Evolutionary conservation across 2,888 invertebrate genomes (phyloP), one percentile per base, ranked within the genome.

Genomic region (Blastobasis adustella): DNA sequence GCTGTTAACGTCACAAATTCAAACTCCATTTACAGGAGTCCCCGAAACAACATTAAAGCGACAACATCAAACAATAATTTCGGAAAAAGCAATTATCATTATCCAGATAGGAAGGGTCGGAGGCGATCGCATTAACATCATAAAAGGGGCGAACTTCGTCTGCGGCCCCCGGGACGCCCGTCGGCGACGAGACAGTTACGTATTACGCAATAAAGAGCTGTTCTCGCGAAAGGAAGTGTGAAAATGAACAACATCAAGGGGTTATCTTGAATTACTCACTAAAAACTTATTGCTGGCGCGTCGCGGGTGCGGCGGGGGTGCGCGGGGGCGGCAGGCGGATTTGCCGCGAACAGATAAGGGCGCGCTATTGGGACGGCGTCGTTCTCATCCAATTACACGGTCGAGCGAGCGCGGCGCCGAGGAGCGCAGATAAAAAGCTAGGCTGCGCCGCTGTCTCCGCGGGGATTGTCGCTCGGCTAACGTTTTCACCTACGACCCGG

Each of bases 361-460:
- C 82, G 74, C 82, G 84, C 83, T 87, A 86, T 86, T 84, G 87
- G 88, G 85, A 86, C 84, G 84, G 84, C 86, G 82, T 77, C 86
- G 82, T 85, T 89, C 89, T 87, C 87, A 86, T 88, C 88, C 86
- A 86, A 87, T 86, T 86, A 87, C 88, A 89, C 89, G 89, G 89
- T 85, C 82, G 89, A 87, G 82, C 78, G 84, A 75, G 70, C 80
- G 43, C 37, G 69, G 68, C 84, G 71, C 71, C 80, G 85, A 79
- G 83, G 79, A 81, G 73, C 74, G 73, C 71, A 81, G 82, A 86
- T 86, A 87, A 87, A 86, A 86, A 84, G 78, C 76, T 71, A 68
- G 71, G 76, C 76, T 76, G 76, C 77, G 76, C 71, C 71, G 69
- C 79, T 82, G 81, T 83, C 84, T 86, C 85, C 82, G 81, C 79